A percentile compares a stretch with the other conserved stretches of the same genome.
Conservation (phyloP, 2,797 vertebrate genomes). For the Xerus rutilus region DNA sequence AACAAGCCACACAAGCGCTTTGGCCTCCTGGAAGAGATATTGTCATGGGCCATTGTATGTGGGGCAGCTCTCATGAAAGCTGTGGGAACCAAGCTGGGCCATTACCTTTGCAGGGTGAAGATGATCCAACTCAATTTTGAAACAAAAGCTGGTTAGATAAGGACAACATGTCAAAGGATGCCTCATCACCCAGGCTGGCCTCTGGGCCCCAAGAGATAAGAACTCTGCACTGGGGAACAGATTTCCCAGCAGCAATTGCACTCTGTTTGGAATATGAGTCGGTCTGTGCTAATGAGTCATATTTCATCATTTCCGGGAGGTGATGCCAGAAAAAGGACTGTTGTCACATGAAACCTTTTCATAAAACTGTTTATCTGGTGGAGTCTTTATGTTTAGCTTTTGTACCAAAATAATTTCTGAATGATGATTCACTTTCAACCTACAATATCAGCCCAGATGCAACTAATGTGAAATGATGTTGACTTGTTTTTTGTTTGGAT, state of each 20-base stretch:
- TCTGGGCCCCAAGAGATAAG: conserved; percentile 4
- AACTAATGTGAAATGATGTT: neutral
- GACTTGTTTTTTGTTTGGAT: neutral
- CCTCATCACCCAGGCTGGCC: conserved; percentile 40
- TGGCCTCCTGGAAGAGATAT: neutral
- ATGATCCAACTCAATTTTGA: neutral
- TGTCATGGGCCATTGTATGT: neutral
- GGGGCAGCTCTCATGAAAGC: neutral
- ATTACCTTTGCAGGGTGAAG: neutral
- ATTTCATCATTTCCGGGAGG: conserved; percentile 40
- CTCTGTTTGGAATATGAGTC: neutral
- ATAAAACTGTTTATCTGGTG: conserved; percentile 74
- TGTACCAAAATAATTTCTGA: conserved; percentile 65
- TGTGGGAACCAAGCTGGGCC: neutral
- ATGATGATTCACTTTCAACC: conserved; percentile 68
- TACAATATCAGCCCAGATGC: neutral
- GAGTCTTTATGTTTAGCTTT: conserved; percentile 67
- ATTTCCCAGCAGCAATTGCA: conserved; percentile 7
- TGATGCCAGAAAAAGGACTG: conserved; percentile 29
- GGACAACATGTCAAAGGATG: neutral
- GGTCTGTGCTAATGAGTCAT: conserved; percentile 70
- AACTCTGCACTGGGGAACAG: conserved; percentile 38
- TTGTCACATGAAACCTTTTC: neutral
- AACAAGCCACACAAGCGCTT: neutral
- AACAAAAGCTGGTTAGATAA: conserved; percentile 46